A percentile compares a stretch with the other conserved stretches of the same genome.
These are phyloP conservation scores for Phocides pigmalion DNA, from an alignment of 1,140 invertebrate genomes.

Conservation along the genomic window DNA sequence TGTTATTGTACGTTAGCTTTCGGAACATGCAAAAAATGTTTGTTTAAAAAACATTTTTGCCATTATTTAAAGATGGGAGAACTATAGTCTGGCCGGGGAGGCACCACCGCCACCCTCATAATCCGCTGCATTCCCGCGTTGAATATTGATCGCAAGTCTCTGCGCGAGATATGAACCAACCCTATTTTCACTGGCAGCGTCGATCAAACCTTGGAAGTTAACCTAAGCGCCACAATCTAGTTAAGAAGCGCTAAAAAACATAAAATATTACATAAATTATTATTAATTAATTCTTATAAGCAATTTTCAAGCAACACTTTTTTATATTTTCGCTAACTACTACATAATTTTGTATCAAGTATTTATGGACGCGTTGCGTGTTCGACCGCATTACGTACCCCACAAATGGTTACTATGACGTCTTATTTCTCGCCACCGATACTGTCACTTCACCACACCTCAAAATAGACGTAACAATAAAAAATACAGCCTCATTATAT, in stretches of 20 bases:
- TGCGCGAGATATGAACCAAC: too few relatives aligned
- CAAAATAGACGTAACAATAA: constrained; percentile 7
- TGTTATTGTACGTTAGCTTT: not conserved
- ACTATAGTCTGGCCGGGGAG: too few relatives aligned
- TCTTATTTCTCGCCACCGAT: constrained; percentile 19
- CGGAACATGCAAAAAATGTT: constrained; percentile 8
- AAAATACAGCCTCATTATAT: not conserved
- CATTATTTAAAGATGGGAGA: too few relatives aligned
- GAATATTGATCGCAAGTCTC: too few relatives aligned
- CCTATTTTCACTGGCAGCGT: too few relatives aligned
- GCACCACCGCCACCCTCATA: too few relatives aligned
- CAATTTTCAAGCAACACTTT: not conserved
- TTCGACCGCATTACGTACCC: constrained; percentile 12
- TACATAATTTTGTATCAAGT: not conserved
- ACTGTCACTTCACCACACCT: constrained; percentile 17
- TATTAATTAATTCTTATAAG: not conserved
- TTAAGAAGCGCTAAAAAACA: not conserved
- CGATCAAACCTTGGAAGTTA: too few relatives aligned
- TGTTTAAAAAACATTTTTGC: not conserved
- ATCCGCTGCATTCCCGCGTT: too few relatives aligned
- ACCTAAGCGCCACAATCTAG: too few relatives aligned
- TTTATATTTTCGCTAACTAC: too few relatives aligned
- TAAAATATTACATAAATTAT: not conserved
- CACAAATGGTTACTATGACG: constrained; percentile 1
- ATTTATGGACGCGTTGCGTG: constrained; percentile 6